Base-by-base conservation (phyloP, 2,888 invertebrate species). In the Platycnemis pennipes region DNA sequence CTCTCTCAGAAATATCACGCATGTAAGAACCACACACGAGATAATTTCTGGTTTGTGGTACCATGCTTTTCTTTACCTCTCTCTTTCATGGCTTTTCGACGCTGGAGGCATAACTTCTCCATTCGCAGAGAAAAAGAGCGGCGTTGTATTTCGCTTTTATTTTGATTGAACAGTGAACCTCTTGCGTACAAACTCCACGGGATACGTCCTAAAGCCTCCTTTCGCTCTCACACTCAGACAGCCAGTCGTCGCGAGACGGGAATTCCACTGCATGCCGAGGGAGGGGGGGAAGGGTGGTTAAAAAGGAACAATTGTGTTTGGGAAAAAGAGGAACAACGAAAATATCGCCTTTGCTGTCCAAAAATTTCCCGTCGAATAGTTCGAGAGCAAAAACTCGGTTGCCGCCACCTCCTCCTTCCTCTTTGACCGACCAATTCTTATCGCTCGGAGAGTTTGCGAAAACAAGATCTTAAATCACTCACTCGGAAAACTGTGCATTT, bases 401-500 rank as follows among this genome's bases (percentile, higher is more conserved):
- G 49, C 49, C n/a, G n/a, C n/a, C n/a, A 19, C 63, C 3, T 63
- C 7, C 8, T 63, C 63, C 63, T 7, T 69, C 69, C n/a, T n/a
- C 69, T 0, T 69, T 2, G 31, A 37, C 77, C 8, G n/a, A n/a
- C n/a, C 77, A 37, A 77, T 77, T 77, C 77, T 37, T 37, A 77
- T 77, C 77, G 37, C 77, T 77, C 37, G 37, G 31, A 16, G 37
- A 77, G 77, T 77, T 77, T 77, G 37, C 37, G 77, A 77, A 77
- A 77, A 77, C 77, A 31, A 77, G 31, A 77, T 37, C 77, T 77
- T 77, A 77, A 37, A 77, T 77, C 77, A 77, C 77, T 77, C 77
- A 31, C 37, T 77, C 77, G 8, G 37, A 77, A 37, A 77, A 77
- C 31, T 77, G 8, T 31, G 8, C 77, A 16, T 77, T 77, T 11